Base-by-base conservation (phyloP, 2,113 vertebrate species). In the Ursus arctos region DNA sequence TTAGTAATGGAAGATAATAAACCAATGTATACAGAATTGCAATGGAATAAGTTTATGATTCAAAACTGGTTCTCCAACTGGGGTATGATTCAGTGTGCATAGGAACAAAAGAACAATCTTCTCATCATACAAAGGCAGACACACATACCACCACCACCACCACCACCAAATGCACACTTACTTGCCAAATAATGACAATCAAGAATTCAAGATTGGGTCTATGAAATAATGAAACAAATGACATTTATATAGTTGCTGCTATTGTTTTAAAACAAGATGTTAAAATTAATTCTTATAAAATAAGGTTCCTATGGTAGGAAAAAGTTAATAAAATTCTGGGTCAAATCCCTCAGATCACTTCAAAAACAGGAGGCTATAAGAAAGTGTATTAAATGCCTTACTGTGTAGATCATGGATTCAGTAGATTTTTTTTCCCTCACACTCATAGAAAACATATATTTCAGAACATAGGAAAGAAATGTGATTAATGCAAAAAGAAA, bases 401-500 rank as follows among this genome's bases (percentile, higher is more conserved):
- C 80, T 94, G 88, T 90, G 87, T 13, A 87, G 55, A 31, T 53
- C 7, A 14, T 91, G 19, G 19, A 31, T 51, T 92, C 79, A 47
- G 7, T 59, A 88, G 13, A 33, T 83, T 6, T 65, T 94, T 94
- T 33, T 33, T 51, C 51, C 28, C 94, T 90, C 8, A 80, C 31
- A 80, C 63, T 93, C 28, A 57, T 49, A 76, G 11, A 77, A 95
- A 94, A 84, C 49, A 22, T 6, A 47, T 59, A 89, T 43, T 80
- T 91, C 55, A 76, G n/a, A 67, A 82, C 24, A 88, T 87, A 93
- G 55, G 19, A 80, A 94, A 86, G 36, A 76, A 90, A 63, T 47
- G 3, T 12, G 1, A 88, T 90, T 7, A 31, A 81, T 51, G 24
- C 51, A 94, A 65, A 88, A 84, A 69, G 10, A 69, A 33, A 7